These are phyloP conservation scores for Palythoa grandiflora DNA, from an alignment of 92 coral and sea anemone species.

Conservation along the genomic window DNA sequence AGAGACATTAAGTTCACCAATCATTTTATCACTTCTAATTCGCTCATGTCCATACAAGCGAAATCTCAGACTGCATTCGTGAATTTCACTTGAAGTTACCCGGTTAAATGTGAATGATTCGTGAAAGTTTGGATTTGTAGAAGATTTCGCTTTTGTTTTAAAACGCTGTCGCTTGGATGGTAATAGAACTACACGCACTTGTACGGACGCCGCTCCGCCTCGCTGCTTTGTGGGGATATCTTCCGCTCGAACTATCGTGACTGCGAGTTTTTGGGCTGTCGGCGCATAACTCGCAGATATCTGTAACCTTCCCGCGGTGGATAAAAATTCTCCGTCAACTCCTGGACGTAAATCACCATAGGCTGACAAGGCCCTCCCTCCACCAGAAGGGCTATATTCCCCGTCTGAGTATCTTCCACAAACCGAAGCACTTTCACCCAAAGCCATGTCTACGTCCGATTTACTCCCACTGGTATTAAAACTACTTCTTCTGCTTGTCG, in stretches of 20 bases:
- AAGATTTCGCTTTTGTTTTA: constrained; percentile 96
- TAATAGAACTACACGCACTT: constrained; percentile 85
- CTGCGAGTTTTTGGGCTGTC: constrained; percentile 95
- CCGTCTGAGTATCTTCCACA: constrained; percentile 93
- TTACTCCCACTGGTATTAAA: constrained; percentile 98
- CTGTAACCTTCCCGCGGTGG: constrained; percentile 95
- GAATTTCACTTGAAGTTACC: constrained; percentile 88
- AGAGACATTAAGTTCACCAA: constrained; percentile 87
- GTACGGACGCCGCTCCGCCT: constrained; percentile 96
- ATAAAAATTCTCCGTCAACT: constrained; percentile 84
- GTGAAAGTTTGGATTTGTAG: constrained; percentile 96
- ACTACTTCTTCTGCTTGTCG: constrained; percentile 98
- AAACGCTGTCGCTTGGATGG: constrained; percentile 93
- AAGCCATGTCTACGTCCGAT: constrained; percentile 95
- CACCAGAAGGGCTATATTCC: constrained; percentile 86
- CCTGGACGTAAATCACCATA: constrained; percentile 82
- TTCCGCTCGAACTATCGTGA: constrained; percentile 93
- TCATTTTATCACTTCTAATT: constrained; percentile 86
- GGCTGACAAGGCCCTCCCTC: constrained; percentile 88
- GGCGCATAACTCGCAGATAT: constrained; percentile 99
- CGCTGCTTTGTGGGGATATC: constrained; percentile 97
- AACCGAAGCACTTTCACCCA: constrained; percentile 96
- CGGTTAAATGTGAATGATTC: constrained; percentile 97
- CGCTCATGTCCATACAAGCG: constrained; percentile 98
- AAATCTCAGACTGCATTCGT: constrained; percentile 84